Evolutionary conservation across 2,113 vertebrate genomes (phyloP).

Genomic region (Rhombomys opimus): DNA sequence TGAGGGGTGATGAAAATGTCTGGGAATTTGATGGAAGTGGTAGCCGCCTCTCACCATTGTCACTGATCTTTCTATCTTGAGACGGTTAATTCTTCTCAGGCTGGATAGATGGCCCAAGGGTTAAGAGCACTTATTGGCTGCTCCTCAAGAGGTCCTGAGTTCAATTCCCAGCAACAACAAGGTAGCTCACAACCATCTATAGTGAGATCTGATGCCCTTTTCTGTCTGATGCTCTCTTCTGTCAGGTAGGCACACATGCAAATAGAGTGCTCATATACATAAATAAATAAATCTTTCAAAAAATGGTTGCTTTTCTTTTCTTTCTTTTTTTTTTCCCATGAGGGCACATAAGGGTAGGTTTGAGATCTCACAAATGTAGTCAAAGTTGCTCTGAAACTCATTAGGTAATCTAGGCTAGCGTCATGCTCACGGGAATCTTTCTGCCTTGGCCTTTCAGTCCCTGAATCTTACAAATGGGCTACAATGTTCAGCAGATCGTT

Average conservation of each 20-base stretch:
- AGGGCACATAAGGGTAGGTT: background rate
- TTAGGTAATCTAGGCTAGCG: background rate
- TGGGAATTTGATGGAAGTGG: background rate
- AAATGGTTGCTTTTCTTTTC: background rate
- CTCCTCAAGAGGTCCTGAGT: background rate
- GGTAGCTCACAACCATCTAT: background rate
- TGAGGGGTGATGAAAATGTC: background rate
- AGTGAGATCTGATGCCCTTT: background rate
- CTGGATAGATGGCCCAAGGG: background rate
- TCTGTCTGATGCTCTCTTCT: background rate
- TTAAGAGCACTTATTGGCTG: background rate
- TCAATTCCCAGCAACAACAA: background rate
- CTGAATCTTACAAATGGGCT: too few species aligned
- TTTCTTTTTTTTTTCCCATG: too few species aligned
- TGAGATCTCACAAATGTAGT: rapidly evolving
- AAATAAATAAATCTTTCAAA: background rate
- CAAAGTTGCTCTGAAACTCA: background rate
- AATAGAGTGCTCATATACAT: background rate
- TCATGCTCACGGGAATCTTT: background rate
- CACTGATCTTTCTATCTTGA: background rate
- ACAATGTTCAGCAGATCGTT: background rate
- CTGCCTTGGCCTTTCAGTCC: background rate
- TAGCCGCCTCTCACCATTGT: rapidly evolving
- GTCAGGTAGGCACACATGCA: background rate
- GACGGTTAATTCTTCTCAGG: background rate